Evolutionary conservation across 2,113 vertebrate species (phyloP), one percentile per base, ranked within the genome.

Genomic region (Pterocles orientalis): DNA sequence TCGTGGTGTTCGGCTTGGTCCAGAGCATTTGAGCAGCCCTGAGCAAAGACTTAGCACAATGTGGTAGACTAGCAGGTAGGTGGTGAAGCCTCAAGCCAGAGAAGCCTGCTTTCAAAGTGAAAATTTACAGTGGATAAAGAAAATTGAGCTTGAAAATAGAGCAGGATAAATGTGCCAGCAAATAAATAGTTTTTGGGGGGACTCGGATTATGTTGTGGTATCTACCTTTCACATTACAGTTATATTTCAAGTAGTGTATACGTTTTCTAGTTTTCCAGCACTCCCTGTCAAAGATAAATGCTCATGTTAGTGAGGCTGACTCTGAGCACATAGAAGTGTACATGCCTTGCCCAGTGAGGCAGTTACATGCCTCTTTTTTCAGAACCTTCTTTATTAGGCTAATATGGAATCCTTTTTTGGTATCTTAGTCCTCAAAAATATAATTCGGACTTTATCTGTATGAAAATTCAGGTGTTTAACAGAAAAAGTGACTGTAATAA

Each of bases 331-430:
- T 7, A 54, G 19, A 56, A 51, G 19, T 10, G 5, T 33, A 23
- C 0, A 0, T 88, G 33, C 43, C 28, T 82, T 88, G 15, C 9
- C 70, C 43, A 29, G 0, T 54, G 19, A 73, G 24, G 28, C 72
- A 56, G 26, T 73, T 75, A 18, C 3, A 18, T 75, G 6, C 9
- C 9, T 73, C 8, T 72, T 19, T 64, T 79, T 82, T 66, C 34
- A 75, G 29, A 73, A 65, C 17, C 7, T 64, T 23, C 10, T 68
- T 82, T 85, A 71, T 73, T 79, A 60, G 61, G 24, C 34, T 73
- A n/a, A 21, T 56, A 33, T 13, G 58, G 61, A 39, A 81, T 68
- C 2, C 2, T 45, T 45, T 86, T 83, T 83, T 53, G 2, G 14
- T 82, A 39, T 43, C 12, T 68, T 79, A 50, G 24, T 61, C 14